A percentile compares a stretch with the other conserved stretches of the same genome.
These are phyloP conservation scores for Liparis tanakae DNA, from an alignment of 2,797 vertebrate species.

Conservation along the genomic window DNA sequence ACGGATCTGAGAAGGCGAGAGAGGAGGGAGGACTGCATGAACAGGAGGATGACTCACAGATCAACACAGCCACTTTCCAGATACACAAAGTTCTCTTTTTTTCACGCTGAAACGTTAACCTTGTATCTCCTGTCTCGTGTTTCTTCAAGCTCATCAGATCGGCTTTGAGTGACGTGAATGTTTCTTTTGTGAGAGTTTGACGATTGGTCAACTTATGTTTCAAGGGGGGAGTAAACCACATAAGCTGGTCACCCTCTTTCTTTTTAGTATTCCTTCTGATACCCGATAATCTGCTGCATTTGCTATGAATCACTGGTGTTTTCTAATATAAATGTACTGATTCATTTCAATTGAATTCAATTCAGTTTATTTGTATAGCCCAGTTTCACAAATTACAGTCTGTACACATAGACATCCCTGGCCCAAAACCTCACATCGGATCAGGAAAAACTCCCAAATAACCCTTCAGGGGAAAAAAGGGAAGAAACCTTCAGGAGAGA, in stretches of 20 bases:
- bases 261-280: constrained; percentile 28
- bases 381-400: too few species aligned
- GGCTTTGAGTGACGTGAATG: constrained; percentile 33
- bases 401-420: too few species aligned
- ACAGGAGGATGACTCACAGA: constrained; percentile 73
- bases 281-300: constrained; percentile 37
- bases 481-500: too few species aligned
- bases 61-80: constrained; percentile 45
- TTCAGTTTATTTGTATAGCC: too few species aligned
- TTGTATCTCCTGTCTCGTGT: constrained; percentile 20
- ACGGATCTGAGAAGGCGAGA: constrained; percentile 42
- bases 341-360: too few species aligned
- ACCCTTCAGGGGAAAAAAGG: too few species aligned
- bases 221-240: neutral
- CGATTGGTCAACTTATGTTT: constrained; percentile 3
- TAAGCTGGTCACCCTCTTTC: neutral
- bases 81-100: constrained; percentile 20
- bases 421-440: too few species aligned
- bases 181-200: constrained; percentile 27
- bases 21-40: constrained; percentile 45
- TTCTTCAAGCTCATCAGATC: constrained; percentile 19
- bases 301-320: constrained; percentile 58
- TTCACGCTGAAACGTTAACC: constrained; percentile 14
- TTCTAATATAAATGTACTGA: constrained; percentile 67
- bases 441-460: too few species aligned